Evolutionary conservation across 2,797 vertebrate species (phyloP), one percentile per base, ranked within the genome.

Genomic region (Octomys mimax): DNA sequence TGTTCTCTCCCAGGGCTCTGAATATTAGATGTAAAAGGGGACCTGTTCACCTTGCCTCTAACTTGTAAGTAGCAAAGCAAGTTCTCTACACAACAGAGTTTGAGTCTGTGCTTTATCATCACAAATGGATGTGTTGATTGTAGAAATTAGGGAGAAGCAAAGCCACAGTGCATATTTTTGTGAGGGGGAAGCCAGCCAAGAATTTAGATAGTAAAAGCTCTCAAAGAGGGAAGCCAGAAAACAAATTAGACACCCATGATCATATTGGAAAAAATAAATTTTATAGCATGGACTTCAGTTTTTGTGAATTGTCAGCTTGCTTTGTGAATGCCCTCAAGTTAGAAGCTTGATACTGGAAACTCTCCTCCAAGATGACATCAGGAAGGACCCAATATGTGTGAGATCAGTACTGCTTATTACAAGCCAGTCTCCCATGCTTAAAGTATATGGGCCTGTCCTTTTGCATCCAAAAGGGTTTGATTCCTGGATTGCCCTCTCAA

Each of bases 221-320:
- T 95, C 87, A 95, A 96, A 96, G 87, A 97, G 13, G 73, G 87
- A 97, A 95, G 95, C 93, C 95, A 98, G 94, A 96, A 97, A 96
- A 95, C 89, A 97, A 96, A 97, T 92, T 46, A 88, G 95, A 96
- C 80, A 98, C 81, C 91, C 95, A 81, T 91, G 94, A 97, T 93
- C 91, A 94, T 73, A 66, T 42, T 97, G 96, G 96, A 97, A 98
- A 98, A 78, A 98, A 97, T 97, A 96, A 96, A 96, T 95, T 89
- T 89, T 97, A 96, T 4, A 79, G 79, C 22, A 78, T 28, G 97
- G 87, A 73, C 96, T 97, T 98, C 97, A 87, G 79, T 98, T 97
- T 92, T 98, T 97, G 75, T 71, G 39, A 75, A 66, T 97, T 98
- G 95, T 98, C 94, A 94, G 12, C 83, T 97, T 92, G 94, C 71